phyloP scores from a whole-genome alignment of 1,140 invertebrate species.

The Aphis craccivora region DNA sequence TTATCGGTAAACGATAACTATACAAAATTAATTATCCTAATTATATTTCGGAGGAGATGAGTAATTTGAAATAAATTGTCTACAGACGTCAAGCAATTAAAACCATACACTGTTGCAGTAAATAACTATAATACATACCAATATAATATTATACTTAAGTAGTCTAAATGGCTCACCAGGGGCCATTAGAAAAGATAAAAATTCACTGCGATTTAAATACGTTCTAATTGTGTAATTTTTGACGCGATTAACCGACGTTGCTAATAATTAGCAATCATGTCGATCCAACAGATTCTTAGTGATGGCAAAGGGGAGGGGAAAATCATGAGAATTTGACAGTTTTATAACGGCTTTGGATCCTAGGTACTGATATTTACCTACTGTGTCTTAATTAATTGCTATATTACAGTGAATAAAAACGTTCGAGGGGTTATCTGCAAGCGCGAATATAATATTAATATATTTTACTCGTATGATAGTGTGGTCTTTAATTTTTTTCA shows the following conservation, averaged over 20 bases:
- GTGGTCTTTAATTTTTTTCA: not conserved
- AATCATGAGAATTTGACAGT: constrained; percentile 16
- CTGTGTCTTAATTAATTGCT: not conserved
- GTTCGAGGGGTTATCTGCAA: not conserved
- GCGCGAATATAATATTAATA: not conserved
- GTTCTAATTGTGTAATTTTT: constrained; percentile 16
- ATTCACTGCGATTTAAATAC: not conserved
- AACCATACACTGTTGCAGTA: not conserved
- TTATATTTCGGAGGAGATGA: not conserved
- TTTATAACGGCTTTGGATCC: not conserved
- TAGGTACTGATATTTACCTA: not conserved
- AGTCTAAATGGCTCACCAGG: not conserved
- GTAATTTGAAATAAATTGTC: not conserved
- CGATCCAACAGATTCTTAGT: not conserved
- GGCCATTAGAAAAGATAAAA: not conserved
- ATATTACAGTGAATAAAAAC: not conserved
- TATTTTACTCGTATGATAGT: not conserved
- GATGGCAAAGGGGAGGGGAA: not conserved
- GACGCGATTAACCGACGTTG: not conserved
- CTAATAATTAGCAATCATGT: not conserved
- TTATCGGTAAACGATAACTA: not conserved
- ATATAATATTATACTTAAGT: not conserved
- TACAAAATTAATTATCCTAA: not conserved
- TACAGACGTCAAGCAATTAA: not conserved
- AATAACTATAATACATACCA: not conserved